Base-by-base conservation (phyloP, 2,797 vertebrate species). In the Tauraco hartlaubi region DNA sequence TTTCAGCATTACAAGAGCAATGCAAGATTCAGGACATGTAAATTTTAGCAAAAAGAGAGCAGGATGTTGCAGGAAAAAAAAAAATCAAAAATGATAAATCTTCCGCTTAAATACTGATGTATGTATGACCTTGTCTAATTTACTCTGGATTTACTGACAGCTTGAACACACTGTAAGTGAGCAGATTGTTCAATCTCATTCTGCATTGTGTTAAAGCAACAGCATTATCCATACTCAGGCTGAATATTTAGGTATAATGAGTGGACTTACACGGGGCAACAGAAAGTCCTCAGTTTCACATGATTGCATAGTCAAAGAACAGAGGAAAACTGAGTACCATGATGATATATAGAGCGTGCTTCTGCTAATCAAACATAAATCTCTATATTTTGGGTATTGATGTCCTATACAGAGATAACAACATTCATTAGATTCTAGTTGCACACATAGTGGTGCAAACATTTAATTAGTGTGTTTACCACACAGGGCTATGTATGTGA, bases 41-140 rank as follows among this genome's bases (percentile, higher is more conserved):
- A 29, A 67, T 79, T 90, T 44, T 23, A 85, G 18, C 31, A 62
- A 79, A 69, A 83, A 84, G 56, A 82, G 31, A 58, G 31, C n/a
- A 69, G 15, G 33, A 81, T 8, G 54, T 28, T 78, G 5, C 41
- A 63, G 56, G 48, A 19, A 41, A 77, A 88, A 77, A 35, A 35
- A 77, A 94, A 92, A 67, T 48, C 4, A 41, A 33, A 89, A 78
- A 37, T 41, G 61, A 55, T 72, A 76, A 63, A 61, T 78, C 8
- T 95, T 84, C 82, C 17, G 18, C 35, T n/a, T 48, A 81, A 25
- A n/a, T 76, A 63, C 46, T 92, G 35, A 73, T 91, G 25, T 79
- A 76, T 89, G 52, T 79, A 76, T 89, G 52, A 90, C 21, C 18
- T 43, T 80, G 54, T 83, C 26, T 75, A 56, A 96, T 95, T 96